Conservation (phyloP, 2,888 invertebrate species). For the Drosophila affinis region DNA sequence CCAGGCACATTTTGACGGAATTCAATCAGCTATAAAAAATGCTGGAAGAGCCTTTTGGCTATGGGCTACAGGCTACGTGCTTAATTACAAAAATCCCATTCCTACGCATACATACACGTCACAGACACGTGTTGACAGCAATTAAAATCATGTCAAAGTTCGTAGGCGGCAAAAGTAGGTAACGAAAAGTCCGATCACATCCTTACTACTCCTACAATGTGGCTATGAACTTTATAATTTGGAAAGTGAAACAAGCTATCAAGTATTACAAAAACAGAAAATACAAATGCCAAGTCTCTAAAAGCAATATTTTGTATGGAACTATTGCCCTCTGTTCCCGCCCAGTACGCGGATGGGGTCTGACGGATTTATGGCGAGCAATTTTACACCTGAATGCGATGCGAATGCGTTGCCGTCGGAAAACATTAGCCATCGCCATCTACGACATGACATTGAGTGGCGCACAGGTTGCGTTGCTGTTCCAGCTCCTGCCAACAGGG, state of each 20-base stretch:
- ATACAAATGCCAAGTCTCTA: background rate
- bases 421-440: constrained; percentile 42
- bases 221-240: constrained; percentile 26
- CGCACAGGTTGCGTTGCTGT: constrained; percentile 14
- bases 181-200: constrained; percentile 3
- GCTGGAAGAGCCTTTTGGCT: constrained; percentile 31
- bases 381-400: constrained; percentile 75
- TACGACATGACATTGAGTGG: constrained; percentile 38
- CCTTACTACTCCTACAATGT: constrained; percentile 55
- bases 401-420: constrained; percentile 50
- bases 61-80: constrained; percentile 51
- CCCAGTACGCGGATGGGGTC: constrained; percentile 16
- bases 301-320: background rate
- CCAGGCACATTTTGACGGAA: constrained; percentile 65
- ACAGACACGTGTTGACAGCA: constrained; percentile 63
- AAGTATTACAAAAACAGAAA: too few species aligned
- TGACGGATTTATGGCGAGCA: constrained; percentile 57
- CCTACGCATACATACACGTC: constrained; percentile 24
- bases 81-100: constrained; percentile 62
- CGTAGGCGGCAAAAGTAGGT: constrained; percentile 2
- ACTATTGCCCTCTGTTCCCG: background rate
- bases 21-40: constrained; percentile 63
- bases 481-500: constrained; percentile 12
- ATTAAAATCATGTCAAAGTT: constrained; percentile 64
- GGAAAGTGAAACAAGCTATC: background rate